A percentile compares a stretch with the other conserved stretches of the same genome.
phyloP scores from a whole-genome alignment of 2,888 invertebrate species.

The Deilephila porcellus region DNA sequence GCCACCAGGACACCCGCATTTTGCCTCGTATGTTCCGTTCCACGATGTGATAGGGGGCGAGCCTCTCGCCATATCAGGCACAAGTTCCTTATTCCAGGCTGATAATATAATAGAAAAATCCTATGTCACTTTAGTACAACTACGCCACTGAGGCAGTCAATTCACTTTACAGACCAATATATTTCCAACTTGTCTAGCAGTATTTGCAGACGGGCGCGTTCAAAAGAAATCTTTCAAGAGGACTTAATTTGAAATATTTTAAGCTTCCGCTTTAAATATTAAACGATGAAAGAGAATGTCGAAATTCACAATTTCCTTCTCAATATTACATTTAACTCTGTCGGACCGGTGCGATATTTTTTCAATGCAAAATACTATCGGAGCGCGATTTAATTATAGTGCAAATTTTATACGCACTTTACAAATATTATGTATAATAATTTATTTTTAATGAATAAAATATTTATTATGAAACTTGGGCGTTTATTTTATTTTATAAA shows the following conservation, averaged over 20 bases:
- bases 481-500: no score
- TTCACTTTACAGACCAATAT: neutral
- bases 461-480: no score
- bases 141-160: no score
- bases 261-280: conserved; percentile 13
- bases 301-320: conserved; percentile 16
- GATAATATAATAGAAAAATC: no score
- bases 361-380: neutral
- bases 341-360: neutral
- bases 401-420: neutral
- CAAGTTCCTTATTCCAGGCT: no score
- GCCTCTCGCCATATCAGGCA: no score
- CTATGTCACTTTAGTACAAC: no score
- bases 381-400: neutral
- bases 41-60: no score
- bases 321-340: neutral
- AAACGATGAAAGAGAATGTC: neutral
- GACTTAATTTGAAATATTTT: conserved; percentile 15
- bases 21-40: no score
- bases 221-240: conserved; percentile 11
- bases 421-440: no score
- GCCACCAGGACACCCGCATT: no score
- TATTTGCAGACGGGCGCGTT: neutral
- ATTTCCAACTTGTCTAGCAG: neutral
- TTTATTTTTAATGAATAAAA: no score